Conservation (phyloP, 2,888 invertebrate genomes). For the Hydrotaea diabolus region DNA sequence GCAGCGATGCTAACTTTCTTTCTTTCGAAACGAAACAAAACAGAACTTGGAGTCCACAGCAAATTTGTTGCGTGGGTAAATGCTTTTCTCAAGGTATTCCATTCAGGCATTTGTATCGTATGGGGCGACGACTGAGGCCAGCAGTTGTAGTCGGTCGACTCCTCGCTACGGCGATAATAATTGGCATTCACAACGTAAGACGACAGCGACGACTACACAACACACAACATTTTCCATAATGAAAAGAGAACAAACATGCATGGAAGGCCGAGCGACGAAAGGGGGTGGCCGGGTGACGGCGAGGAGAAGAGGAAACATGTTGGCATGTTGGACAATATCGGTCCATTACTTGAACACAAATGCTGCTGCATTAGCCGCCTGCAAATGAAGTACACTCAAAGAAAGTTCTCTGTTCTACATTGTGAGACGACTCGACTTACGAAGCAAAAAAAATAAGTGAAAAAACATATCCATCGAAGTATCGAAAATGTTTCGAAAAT, state of each 20-base stretch:
- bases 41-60: neutral
- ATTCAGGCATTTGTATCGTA: too few species aligned
- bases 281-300: neutral
- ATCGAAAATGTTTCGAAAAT: too few species aligned
- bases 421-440: neutral
- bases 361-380: slow-evolving; percentile 42
- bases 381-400: slow-evolving; percentile 14
- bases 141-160: neutral
- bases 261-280: neutral
- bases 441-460: too few species aligned
- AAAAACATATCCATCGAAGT: too few species aligned
- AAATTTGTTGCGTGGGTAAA: slow-evolving; percentile 38
- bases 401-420: neutral
- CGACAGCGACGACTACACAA: neutral
- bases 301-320: slow-evolving; percentile 54
- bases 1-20: slow-evolving; percentile 14
- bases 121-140: neutral
- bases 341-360: slow-evolving; percentile 50
- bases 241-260: neutral
- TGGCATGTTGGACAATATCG: slow-evolving; percentile 59
- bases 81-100: slow-evolving; percentile 28
- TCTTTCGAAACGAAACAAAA: neutral
- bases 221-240: slow-evolving; percentile 44
- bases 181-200: slow-evolving; percentile 51
- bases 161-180: slow-evolving; percentile 46